Base-by-base conservation (phyloP, 2,888 invertebrate genomes). In the Formica aserva region DNA sequence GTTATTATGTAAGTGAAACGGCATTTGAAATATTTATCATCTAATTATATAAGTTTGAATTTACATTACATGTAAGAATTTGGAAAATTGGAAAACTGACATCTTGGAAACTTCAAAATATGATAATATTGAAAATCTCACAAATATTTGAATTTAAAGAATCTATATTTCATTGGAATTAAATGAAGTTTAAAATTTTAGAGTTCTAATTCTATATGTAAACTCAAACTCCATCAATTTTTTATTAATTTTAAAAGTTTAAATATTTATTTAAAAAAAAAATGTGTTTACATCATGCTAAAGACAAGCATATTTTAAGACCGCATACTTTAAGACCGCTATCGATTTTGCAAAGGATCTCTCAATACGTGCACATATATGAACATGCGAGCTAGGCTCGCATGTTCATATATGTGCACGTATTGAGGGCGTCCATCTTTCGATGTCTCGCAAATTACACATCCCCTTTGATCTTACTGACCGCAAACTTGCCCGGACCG, bases 381-480 rank as follows among this genome's bases (percentile, higher is more conserved):
- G 69, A n/a, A 38, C 26, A 66, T 13, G 52, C 52, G 52, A 38
- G 38, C 22, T n/a, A 55, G 22, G 22, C 22, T 22, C 22, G 22
- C 22, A 22, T 22, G 22, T 22, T 22, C 22, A 22, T 22, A 22
- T 22, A 22, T 22, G 22, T 22, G 22, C 22, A 22, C 22, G 22
- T 22, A 55, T 77, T 26, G 55, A 77, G 71, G 29, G 77, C 55
- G 55, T 55, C 67, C 67, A 77, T 29, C 55, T 77, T 77, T 69
- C 76, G 67, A 77, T n/a, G 52, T 77, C 38, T 77, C 69, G 67
- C 35, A 77, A 89, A 89, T 89, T 88, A 88, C 84, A 78, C 71
- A 81, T 84, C 65, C 72, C 80, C 85, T 89, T 89, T 89, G 89
- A 89, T 89, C 88, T 88, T 38, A 11, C 45, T 72, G 80, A 38